Evolutionary conservation across 1,140 invertebrate genomes (phyloP), one percentile per base, ranked within the genome.

Genomic region (Oscheius sp.): DNA sequence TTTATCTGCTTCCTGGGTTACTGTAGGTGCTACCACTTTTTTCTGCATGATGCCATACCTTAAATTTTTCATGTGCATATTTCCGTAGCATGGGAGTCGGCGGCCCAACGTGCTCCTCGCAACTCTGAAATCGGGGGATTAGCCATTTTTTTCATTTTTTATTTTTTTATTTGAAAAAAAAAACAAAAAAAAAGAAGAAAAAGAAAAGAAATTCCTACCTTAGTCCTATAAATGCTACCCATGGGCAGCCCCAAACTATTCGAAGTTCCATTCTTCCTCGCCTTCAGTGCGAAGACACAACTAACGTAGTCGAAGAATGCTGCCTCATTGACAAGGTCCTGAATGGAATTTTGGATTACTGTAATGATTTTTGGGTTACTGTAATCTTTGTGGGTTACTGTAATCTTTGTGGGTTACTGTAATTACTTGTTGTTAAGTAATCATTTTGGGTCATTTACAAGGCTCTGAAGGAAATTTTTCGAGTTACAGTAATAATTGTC

Each of bases 221-320:
- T 49, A 36, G 73, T 61, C 20, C 59, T 70, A 26, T 62, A 77
- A 7, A 61, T 65, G 36, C 65, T 59, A 13, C 59, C 65, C 18
- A 35, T 42, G 4, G 75, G 45, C 20, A 55, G 46, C 1, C 67
- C 67, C 4, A 68, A n/a, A 36, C 55, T 15, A 59, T 58, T 3
- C 38, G 34, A 38, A 36, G 67, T n/a, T 26, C 23, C 49, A 13
- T 55, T 55, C 49, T 68, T 31, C 23, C 49, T 23, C 18, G 77
- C 69, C 20, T 77, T 79, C 58, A 79, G 61, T 35, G 77, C 67
- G 42, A 79, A 79, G 2, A 79, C 63, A 42, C 52, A 79, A 46
- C 77, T 62, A 3, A 67, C 55, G 49, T 79, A 79, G 15, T 64
- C 45, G 26, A 62, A 35, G 63, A 79, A 79, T 20, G 38, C 70